Percentiles rank a stretch among this genome's conserved stretches.
Conservation (phyloP, 2,888 invertebrate species). For the Mesoligia furuncula region DNA sequence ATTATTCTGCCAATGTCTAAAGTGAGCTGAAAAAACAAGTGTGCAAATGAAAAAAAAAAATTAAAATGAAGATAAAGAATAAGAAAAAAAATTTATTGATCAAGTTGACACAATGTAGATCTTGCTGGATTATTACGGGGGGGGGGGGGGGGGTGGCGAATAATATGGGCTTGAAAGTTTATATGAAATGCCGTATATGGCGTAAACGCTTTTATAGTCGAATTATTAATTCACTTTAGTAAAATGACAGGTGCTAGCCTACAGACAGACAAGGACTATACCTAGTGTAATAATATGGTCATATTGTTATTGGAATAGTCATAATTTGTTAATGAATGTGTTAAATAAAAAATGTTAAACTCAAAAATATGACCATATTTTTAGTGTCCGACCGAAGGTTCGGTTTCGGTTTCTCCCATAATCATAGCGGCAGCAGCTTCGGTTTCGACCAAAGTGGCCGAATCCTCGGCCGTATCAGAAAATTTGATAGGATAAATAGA, state of each 20-base stretch:
- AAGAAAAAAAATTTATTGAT: too few relatives aligned
- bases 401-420: background rate
- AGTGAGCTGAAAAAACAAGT: too few relatives aligned
- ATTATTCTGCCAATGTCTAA: too few relatives aligned
- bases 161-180: too few relatives aligned
- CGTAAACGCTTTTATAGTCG: too few relatives aligned
- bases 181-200: too few relatives aligned
- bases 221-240: background rate
- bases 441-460: background rate
- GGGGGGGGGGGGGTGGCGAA: too few relatives aligned
- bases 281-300: background rate
- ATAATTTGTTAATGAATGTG: background rate
- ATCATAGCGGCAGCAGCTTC: background rate
- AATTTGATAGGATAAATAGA: background rate
- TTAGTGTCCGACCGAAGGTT: background rate
- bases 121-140: too few relatives aligned
- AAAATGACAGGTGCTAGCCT: background rate
- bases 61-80: too few relatives aligned
- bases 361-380: background rate
- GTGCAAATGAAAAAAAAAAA: too few relatives aligned
- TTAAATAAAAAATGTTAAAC: background rate
- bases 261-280: background rate
- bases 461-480: background rate
- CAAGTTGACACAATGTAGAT: too few relatives aligned
- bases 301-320: background rate